Evolutionary conservation across 2,888 invertebrate genomes (phyloP), one percentile per base, ranked within the genome.

Genomic region (Hypselothyrea guttata): DNA sequence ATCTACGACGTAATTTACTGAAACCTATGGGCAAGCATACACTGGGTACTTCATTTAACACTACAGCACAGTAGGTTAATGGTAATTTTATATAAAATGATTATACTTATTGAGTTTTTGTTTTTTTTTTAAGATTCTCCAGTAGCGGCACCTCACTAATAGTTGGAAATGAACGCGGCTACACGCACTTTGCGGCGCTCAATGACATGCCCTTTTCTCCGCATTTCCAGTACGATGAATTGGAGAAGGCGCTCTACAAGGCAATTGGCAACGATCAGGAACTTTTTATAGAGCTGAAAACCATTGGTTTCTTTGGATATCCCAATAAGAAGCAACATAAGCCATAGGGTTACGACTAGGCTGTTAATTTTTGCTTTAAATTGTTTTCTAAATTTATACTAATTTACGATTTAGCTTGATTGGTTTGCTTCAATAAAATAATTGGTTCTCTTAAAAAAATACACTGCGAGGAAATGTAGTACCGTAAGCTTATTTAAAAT

Each of bases 131-230:
- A 12, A 91, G 92, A 60, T 95, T 95, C 86, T 93, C 93, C 0
- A 84, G 89, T 1, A 93, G 93, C 31, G 95, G 95, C 0, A 91
- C 93, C 45, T 94, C 94, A 48, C 88, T 95, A 15, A 91, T 93
- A n/a, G 92, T 93, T 0, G 94, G 93, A 0, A 95, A 95, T 83
- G 91, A 93, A 9, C 88, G 91, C 12, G 96, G 96, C 0, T 91
- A 92, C 15, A 91, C 95, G 0, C 91, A 93, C 72, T 91, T 95
- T 0, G 94, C 93, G 85, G 92, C 93, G 34, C 87, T 96, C 33
- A 93, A 94, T 71, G 94, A 95, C 64, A 94, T 95, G 91, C 95
- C 95, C 0, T 93, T 95, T 74, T 91, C 93, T 0, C 93, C 95
- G 0, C 94, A 92, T 82, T 93, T 93, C 77, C 94, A 94, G 82